phyloP scores from a whole-genome alignment of 2,888 invertebrate species.

The Antitype chi region DNA sequence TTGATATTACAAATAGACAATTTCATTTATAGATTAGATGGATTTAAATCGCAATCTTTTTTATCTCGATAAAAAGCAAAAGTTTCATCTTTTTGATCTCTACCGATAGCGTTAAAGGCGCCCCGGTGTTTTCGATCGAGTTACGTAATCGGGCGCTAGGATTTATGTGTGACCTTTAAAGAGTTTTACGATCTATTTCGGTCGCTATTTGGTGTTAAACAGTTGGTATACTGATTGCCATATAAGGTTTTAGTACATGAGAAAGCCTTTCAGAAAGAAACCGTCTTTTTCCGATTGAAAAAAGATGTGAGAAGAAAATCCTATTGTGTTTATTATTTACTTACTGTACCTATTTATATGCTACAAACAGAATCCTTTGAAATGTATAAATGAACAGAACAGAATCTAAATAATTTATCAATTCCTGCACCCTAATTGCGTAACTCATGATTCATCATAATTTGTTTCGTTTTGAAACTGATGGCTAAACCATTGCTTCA shows the following conservation, averaged over 20 bases:
- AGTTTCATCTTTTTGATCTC: conserved; percentile 45
- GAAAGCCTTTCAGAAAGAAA: conserved; percentile 7
- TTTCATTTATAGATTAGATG: no score
- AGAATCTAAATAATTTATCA: not conserved
- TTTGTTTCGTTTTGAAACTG: no score
- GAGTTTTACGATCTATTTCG: conserved; percentile 59
- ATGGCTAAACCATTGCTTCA: no score
- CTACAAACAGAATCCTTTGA: not conserved
- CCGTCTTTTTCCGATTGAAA: conserved; percentile 13
- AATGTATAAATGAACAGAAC: not conserved
- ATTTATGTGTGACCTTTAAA: conserved; percentile 63
- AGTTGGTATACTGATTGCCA: conserved; percentile 52
- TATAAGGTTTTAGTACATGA: conserved; percentile 31
- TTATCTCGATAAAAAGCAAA: conserved; percentile 28
- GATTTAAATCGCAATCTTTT: conserved; percentile 29
- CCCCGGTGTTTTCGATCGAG: conserved; percentile 56
- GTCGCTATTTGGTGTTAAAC: conserved; percentile 59
- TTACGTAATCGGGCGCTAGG: conserved; percentile 54
- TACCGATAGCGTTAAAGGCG: conserved; percentile 43
- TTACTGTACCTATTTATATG: not conserved
- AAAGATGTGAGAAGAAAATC: conserved; percentile 3
- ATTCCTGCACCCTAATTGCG: no score
- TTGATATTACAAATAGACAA: no score
- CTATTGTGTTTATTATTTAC: not conserved
- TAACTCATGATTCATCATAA: no score